A percentile compares a stretch with the other conserved stretches of the same genome.
phyloP scores from a whole-genome alignment of 2,113 vertebrate genomes.

The Notarius quadriscutis region DNA sequence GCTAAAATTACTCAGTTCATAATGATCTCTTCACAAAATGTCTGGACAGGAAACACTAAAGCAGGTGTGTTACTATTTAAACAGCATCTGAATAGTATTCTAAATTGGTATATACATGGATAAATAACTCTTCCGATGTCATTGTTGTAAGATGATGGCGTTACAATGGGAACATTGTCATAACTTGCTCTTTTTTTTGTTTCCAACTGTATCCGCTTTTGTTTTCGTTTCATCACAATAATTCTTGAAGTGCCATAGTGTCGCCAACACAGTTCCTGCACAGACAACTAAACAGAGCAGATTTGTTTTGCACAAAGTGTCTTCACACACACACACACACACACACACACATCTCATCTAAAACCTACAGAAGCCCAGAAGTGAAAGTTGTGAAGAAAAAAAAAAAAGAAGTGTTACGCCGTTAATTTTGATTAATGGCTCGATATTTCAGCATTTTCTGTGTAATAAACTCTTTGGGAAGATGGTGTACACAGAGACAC shows the following conservation, averaged over 20 bases:
- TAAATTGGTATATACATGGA: slow-evolving; percentile 5
- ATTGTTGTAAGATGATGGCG: slow-evolving; percentile 56
- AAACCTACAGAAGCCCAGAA: background rate
- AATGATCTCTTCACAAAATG: slow-evolving; percentile 16
- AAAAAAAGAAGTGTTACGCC: background rate
- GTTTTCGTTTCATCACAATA: slow-evolving; percentile 45
- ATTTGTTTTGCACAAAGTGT: background rate
- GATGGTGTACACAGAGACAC: background rate
- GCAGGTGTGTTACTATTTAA: background rate
- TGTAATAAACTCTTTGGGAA: background rate
- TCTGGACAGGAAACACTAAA: slow-evolving; percentile 41
- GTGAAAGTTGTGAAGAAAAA: background rate
- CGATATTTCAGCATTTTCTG: too few species aligned
- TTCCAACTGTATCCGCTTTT: slow-evolving; percentile 39
- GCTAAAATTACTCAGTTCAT: slow-evolving; percentile 5
- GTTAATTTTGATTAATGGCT: background rate
- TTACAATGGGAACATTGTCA: slow-evolving; percentile 60
- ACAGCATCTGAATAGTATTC: slow-evolving; percentile 1
- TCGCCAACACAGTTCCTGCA: background rate
- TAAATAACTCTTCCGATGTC: slow-evolving; percentile 57
- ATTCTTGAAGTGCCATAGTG: slow-evolving; percentile 51
- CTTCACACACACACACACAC: background rate
- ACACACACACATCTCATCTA: background rate
- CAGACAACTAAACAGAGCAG: background rate
- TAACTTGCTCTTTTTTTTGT: slow-evolving; percentile 39